Percentiles rank a stretch among this genome's conserved stretches.
Evolutionary conservation across 1,140 invertebrate species (phyloP).

Genomic region (Maniola jurtina): DNA sequence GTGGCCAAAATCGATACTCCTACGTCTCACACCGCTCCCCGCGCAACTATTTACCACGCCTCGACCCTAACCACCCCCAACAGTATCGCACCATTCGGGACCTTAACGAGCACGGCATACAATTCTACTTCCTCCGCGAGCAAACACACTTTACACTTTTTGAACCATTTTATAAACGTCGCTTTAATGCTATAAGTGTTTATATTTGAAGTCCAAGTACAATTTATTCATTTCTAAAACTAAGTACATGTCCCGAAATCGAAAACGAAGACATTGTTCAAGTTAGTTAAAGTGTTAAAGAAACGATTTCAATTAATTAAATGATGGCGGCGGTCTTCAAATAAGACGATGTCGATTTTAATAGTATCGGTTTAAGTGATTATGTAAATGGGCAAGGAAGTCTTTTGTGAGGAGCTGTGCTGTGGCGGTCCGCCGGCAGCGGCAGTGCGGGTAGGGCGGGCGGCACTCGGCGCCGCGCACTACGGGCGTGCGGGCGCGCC

Average conservation of each 20-base stretch:
- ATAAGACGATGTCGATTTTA: constrained; percentile 23
- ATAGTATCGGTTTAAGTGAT: constrained; percentile 44
- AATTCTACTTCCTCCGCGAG: constrained; percentile 49
- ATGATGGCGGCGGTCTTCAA: neutral
- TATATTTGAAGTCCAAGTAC: constrained; percentile 7
- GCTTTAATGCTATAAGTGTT: constrained; percentile 16
- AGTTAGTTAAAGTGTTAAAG: neutral
- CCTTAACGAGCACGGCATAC: constrained; percentile 63
- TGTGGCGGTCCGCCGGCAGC: constrained; percentile 32
- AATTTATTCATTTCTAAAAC: constrained; percentile 3
- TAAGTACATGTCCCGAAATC: neutral
- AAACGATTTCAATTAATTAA: constrained; percentile 9
- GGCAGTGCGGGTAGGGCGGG: constrained; percentile 63
- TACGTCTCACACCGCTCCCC: constrained; percentile 66
- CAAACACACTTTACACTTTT: constrained; percentile 37
- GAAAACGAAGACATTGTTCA: neutral
- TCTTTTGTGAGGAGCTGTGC: constrained; percentile 30
- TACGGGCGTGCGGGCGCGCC: constrained; percentile 72
- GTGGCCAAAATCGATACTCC: constrained; percentile 75
- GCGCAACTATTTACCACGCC: constrained; percentile 53
- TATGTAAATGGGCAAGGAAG: constrained; percentile 49
- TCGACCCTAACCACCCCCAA: constrained; percentile 73
- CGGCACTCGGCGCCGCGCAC: constrained; percentile 74
- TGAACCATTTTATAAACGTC: constrained; percentile 21
- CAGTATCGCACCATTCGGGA: constrained; percentile 62